Percentiles rank a stretch among this genome's conserved stretches.
Conservation (phyloP, 2,797 vertebrate species). For the Gouania willdenowi region DNA sequence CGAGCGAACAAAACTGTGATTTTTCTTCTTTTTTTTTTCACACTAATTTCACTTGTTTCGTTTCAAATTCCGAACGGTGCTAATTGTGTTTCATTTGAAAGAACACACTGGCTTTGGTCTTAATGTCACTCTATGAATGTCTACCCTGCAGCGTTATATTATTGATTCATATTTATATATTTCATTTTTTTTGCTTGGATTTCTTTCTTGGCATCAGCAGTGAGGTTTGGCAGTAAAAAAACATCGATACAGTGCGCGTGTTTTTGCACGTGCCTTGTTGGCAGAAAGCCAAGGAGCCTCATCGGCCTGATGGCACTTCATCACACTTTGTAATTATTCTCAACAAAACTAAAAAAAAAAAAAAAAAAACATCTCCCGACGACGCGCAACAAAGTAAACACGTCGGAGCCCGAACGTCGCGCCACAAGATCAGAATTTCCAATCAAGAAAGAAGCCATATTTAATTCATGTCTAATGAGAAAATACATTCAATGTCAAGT, state of each 20-base stretch:
- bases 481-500: slow-evolving; percentile 98
- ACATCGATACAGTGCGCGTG: slow-evolving; percentile 29
- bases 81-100: slow-evolving; percentile 1
- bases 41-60: slow-evolving; percentile 29
- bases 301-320: slow-evolving; percentile 74
- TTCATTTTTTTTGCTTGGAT: too few species aligned
- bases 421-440: slow-evolving; percentile 79
- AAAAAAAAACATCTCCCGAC: slow-evolving; percentile 80
- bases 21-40: slow-evolving; percentile 30
- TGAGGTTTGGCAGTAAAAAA: slow-evolving; percentile 18
- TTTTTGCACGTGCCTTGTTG: slow-evolving; percentile 48
- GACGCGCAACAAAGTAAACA: slow-evolving; percentile 82
- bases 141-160: slow-evolving; percentile 4
- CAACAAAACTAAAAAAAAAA: slow-evolving; percentile 76
- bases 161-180: too few species aligned
- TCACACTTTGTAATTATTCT: slow-evolving; percentile 82
- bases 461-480: slow-evolving; percentile 99
- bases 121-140: slow-evolving; percentile 9
- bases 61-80: slow-evolving; percentile 20
- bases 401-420: slow-evolving; percentile 80
- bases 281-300: slow-evolving; percentile 57
- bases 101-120: slow-evolving; percentile 9
- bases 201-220: slow-evolving; percentile 3
- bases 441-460: slow-evolving; percentile 86
- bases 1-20: slow-evolving; percentile 41